These are phyloP conservation scores for Aurelia coerulea DNA, from an alignment of 30 jellyfish, hydroid and myxozoan genomes.

Conservation along the genomic window DNA sequence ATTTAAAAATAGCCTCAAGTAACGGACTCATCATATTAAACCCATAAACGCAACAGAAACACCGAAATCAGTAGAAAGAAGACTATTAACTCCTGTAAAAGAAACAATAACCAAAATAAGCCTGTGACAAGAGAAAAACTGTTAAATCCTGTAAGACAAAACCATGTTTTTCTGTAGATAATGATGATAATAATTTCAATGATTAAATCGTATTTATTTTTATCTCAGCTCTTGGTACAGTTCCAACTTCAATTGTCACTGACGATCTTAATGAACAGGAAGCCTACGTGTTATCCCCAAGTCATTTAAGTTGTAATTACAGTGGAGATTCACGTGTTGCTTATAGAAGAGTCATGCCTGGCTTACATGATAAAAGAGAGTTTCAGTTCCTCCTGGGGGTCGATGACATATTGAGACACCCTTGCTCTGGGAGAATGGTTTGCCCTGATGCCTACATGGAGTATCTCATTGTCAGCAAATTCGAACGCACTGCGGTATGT, in stretches of 20 bases:
- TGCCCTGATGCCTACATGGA: slow-evolving; percentile 58
- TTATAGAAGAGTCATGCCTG: slow-evolving; percentile 17
- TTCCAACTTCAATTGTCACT: slow-evolving; percentile 44
- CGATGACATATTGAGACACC: slow-evolving; percentile 67
- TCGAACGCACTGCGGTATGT: slow-evolving; percentile 64
- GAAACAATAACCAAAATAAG: too few species aligned
- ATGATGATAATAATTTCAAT: too few species aligned
- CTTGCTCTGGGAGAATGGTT: slow-evolving; percentile 61
- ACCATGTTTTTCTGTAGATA: too few species aligned
- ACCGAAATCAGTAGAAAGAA: too few species aligned
- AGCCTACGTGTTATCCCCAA: not conserved
- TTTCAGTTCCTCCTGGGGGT: slow-evolving; percentile 39
- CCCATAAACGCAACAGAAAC: too few species aligned
- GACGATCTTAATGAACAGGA: not conserved
- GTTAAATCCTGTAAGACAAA: too few species aligned
- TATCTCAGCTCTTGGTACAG: slow-evolving; percentile 12
- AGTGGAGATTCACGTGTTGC: slow-evolving; percentile 26
- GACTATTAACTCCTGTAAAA: too few species aligned
- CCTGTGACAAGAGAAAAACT: too few species aligned
- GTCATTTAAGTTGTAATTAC: not conserved
- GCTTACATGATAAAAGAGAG: slow-evolving; percentile 52
- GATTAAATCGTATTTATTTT: too few species aligned
- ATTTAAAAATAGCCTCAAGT: too few species aligned
- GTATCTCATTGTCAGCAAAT: slow-evolving; percentile 12
- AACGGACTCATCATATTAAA: too few species aligned